A percentile compares a stretch with the other conserved stretches of the same genome.
These are phyloP conservation scores for Anguilla pacifica DNA, from an alignment of 2,797 vertebrate species.

Conservation along the genomic window DNA sequence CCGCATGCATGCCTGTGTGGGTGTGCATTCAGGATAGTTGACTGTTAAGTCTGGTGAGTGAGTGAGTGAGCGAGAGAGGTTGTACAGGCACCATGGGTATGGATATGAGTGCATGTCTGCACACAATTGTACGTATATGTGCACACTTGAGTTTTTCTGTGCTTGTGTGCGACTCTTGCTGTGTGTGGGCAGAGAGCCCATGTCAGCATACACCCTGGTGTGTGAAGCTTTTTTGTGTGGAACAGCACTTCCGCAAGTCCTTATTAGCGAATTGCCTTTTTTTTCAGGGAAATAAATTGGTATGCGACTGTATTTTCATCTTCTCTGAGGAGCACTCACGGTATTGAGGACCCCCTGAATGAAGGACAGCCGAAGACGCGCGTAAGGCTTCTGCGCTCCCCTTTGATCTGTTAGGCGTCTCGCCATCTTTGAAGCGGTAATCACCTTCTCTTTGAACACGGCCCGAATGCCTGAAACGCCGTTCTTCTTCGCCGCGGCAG, in stretches of 20 bases:
- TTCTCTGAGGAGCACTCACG: neutral
- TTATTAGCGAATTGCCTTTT: neutral
- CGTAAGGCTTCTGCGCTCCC: neutral
- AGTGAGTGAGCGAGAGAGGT: neutral
- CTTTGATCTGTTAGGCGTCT: slow-evolving; percentile 41
- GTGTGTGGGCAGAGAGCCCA: neutral
- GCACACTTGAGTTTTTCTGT: neutral
- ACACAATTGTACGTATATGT: neutral
- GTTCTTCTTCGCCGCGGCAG: neutral
- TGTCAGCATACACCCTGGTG: neutral
- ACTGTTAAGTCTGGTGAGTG: neutral
- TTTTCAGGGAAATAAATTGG: neutral
- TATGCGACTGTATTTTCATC: neutral
- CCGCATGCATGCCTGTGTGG: neutral
- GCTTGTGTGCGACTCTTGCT: neutral
- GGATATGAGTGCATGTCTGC: neutral
- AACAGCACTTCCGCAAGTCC: neutral
- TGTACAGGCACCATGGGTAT: neutral
- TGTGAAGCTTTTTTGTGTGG: neutral
- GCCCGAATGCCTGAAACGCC: neutral
- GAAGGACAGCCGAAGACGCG: neutral
- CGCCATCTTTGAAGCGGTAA: slow-evolving; percentile 35
- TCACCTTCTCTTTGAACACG: slow-evolving; percentile 38
- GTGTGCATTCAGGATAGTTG: neutral
- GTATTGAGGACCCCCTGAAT: neutral